Conservation (phyloP, 2,113 vertebrate species). For the Pica pica region DNA sequence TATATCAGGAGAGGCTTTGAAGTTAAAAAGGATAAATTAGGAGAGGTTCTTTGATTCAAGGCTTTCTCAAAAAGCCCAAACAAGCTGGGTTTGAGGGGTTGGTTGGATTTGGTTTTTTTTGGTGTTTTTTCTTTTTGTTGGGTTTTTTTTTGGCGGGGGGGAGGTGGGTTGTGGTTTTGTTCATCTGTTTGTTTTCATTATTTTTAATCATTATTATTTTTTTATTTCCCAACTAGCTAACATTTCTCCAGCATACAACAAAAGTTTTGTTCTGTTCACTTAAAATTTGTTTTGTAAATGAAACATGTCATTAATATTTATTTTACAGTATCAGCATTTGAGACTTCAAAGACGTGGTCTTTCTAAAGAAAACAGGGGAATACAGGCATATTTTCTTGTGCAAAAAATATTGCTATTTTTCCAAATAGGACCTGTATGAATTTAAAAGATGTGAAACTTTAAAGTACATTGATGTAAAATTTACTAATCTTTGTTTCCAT, state of each 20-base stretch:
- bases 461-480: background rate
- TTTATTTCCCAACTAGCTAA: background rate
- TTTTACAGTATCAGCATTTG: background rate
- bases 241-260: background rate
- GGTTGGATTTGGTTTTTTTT: accelerated
- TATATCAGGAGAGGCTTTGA: background rate
- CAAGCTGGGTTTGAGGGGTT: background rate
- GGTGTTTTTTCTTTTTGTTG: background rate
- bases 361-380: background rate
- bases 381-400: background rate
- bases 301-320: background rate
- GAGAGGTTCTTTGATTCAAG: background rate
- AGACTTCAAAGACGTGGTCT: background rate
- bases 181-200: background rate
- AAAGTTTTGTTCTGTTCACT: background rate
- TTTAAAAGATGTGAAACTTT: background rate
- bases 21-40: background rate
- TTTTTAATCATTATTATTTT: too few relatives aligned
- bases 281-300: background rate
- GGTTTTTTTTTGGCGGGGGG: too few relatives aligned
- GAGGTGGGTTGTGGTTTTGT: background rate
- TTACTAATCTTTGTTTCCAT: background rate
- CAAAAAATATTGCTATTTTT: background rate
- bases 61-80: background rate
- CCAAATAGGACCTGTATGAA: background rate